Evolutionary conservation across 1,140 invertebrate genomes (phyloP), one percentile per base, ranked within the genome.

Genomic region (Pararge aegeria): DNA sequence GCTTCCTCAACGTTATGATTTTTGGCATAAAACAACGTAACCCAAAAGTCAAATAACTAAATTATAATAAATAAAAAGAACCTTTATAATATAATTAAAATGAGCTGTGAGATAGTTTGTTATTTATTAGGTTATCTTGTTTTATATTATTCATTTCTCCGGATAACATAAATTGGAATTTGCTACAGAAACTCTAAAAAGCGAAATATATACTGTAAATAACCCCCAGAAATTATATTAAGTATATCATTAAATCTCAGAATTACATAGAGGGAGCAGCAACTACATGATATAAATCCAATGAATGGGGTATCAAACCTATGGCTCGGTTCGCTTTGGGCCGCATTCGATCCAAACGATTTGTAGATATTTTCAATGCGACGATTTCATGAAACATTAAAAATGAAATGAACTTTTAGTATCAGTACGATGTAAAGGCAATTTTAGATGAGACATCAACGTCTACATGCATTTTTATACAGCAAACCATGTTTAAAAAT

Each of bases 281-380:
- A 64, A 73, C 82, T 85, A 83, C 81, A 68, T 56, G 64, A 81
- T 83, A 78, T 78, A 83, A 82, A 83, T 80, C 81, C 78, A 86
- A 80, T 80, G 59, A 82, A 74, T 68, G 55, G 72, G 60, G 85
- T 87, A 86, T 87, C 86, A 89, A 89, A 89, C 86, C 86, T 89
- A 89, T 89, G 53, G 80, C 84, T 77, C 78, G 73, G 73, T 82
- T 89, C 75, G 86, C 86, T 89, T 82, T 75, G 66, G 70, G 64
- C 70, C 72, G 68, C 70, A 71, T 75, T 68, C 68, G 73, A 62
- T 75, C 77, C 82, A 68, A 75, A 70, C 68, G 59, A 67, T 68
- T 75, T 72, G 71, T 66, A 69, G 73, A 68, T 46, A 46, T 19
- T 46, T 79, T 75, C 78, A 78, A 84, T 77, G 73, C 86, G 76